Evolutionary conservation across 2,888 invertebrate genomes (phyloP).

Genomic region (Spodoptera picta): DNA sequence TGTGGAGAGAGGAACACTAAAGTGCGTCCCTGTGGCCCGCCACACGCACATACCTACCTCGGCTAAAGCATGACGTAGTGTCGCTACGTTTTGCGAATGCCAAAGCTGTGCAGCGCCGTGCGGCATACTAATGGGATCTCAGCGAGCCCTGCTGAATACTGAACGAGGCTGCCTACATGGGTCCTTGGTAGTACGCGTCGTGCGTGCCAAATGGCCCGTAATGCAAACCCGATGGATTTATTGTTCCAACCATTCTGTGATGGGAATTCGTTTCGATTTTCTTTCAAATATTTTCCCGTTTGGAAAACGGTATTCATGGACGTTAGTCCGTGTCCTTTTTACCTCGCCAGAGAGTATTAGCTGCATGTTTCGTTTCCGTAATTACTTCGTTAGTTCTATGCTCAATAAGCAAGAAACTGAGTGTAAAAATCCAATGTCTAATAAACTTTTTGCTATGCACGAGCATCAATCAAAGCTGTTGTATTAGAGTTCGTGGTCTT

Average conservation of each 20-base stretch:
- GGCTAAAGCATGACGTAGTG: slow-evolving; percentile 84
- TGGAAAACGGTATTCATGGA: slow-evolving; percentile 36
- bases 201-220: slow-evolving; percentile 60
- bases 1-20: neutral
- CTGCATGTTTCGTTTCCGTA: neutral
- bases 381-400: neutral
- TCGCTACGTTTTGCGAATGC: slow-evolving; percentile 77
- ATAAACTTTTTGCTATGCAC: too few species aligned
- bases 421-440: too few species aligned
- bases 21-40: slow-evolving; percentile 70
- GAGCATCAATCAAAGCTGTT: too few species aligned
- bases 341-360: neutral
- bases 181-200: slow-evolving; percentile 64
- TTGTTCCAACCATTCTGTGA: slow-evolving; percentile 64
- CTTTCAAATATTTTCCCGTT: slow-evolving; percentile 50
- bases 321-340: slow-evolving; percentile 5
- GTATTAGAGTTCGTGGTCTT: too few species aligned
- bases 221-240: slow-evolving; percentile 68
- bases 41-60: slow-evolving; percentile 75
- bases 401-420: too few species aligned
- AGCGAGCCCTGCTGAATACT: slow-evolving; percentile 64
- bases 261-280: slow-evolving; percentile 58
- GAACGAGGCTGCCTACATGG: slow-evolving; percentile 68
- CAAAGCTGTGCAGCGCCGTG: slow-evolving; percentile 56
- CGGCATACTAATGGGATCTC: slow-evolving; percentile 70